These are phyloP conservation scores for Setophaga coronata DNA, from an alignment of 2,113 vertebrate species.

Conservation along the genomic window DNA sequence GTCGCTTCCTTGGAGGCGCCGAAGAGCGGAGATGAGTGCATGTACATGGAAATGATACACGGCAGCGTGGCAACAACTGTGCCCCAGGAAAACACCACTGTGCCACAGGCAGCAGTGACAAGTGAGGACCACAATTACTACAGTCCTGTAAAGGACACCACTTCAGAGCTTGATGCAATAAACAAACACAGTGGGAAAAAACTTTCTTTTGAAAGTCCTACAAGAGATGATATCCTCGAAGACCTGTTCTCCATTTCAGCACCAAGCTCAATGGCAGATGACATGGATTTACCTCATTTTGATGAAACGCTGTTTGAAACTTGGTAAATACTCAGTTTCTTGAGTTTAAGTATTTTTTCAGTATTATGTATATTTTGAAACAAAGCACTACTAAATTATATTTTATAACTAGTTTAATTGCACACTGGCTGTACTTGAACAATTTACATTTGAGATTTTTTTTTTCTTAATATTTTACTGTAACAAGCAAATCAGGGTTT, in stretches of 20 bases:
- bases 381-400: conserved; percentile 35
- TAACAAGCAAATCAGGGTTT: neutral
- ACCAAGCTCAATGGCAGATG: conserved; percentile 68
- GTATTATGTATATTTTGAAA: conserved; percentile 40
- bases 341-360: neutral
- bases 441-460: neutral
- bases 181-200: neutral
- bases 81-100: neutral
- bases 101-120: neutral
- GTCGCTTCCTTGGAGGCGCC: conserved; percentile 77
- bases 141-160: conserved; percentile 40
- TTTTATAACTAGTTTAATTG: conserved; percentile 44
- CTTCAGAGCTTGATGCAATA: neutral
- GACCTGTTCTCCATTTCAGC: conserved; percentile 80
- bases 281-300: conserved; percentile 80
- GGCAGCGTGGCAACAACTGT: neutral
- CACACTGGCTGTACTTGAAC: conserved; percentile 43
- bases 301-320: conserved; percentile 83
- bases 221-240: conserved; percentile 79
- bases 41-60: conserved; percentile 79
- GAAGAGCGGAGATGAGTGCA: conserved; percentile 60
- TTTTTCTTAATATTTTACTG: neutral
- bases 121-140: conserved; percentile 42
- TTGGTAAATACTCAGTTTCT: conserved; percentile 62
- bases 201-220: conserved; percentile 43